These are phyloP conservation scores for Polyommatus icarus DNA, from an alignment of 2,888 invertebrate species.

Conservation along the genomic window DNA sequence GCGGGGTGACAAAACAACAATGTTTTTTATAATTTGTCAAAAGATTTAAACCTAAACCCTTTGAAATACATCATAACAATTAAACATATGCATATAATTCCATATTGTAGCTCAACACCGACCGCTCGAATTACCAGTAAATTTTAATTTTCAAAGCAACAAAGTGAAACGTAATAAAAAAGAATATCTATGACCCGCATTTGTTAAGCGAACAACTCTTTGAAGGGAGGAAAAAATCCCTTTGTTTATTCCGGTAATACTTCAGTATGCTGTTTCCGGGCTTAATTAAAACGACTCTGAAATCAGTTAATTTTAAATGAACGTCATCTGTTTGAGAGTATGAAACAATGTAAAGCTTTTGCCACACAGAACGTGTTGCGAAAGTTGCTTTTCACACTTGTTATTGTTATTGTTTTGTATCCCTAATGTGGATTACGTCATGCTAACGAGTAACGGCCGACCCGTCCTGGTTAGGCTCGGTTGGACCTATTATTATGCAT, in stretches of 20 bases:
- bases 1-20: background rate
- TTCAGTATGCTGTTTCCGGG: constrained; percentile 58
- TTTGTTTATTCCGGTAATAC: constrained; percentile 56
- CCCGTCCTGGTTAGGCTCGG: no score
- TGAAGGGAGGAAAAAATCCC: constrained; percentile 41
- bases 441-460: no score
- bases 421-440: background rate
- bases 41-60: background rate
- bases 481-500: no score
- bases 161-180: constrained; percentile 32
- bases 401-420: background rate
- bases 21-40: background rate
- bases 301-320: constrained; percentile 55
- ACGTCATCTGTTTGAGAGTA: constrained; percentile 37
- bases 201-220: constrained; percentile 32
- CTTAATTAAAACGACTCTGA: constrained; percentile 60
- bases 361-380: background rate
- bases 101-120: background rate
- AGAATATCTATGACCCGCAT: constrained; percentile 32
- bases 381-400: constrained; percentile 9
- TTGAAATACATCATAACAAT: background rate
- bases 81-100: background rate
- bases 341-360: constrained; percentile 31
- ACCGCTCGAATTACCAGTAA: constrained; percentile 7
- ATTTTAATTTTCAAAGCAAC: constrained; percentile 28